Evolutionary conservation across 1,140 invertebrate genomes (phyloP).

Genomic region (Sitobion miscanthi): DNA sequence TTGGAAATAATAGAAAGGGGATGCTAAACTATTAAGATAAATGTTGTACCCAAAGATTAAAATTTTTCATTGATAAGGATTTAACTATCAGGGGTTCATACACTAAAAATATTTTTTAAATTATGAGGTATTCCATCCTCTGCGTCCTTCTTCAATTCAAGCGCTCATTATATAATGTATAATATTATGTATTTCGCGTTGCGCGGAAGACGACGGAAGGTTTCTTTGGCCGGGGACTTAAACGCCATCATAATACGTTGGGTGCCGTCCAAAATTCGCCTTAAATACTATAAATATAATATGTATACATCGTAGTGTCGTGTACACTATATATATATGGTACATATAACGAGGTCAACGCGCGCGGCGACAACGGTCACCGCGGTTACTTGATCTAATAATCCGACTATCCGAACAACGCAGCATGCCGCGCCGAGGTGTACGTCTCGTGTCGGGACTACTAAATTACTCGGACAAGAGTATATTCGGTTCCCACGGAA

Average conservation of each 20-base stretch:
- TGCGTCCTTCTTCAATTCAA: too few species aligned
- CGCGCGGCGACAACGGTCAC: neutral
- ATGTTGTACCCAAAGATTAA: too few species aligned
- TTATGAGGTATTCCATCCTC: too few species aligned
- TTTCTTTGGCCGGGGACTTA: neutral
- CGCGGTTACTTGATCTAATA: neutral
- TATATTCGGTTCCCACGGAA: conserved; percentile 43
- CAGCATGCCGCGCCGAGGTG: neutral
- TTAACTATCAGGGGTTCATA: too few species aligned
- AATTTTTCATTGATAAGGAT: too few species aligned
- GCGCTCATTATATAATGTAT: neutral
- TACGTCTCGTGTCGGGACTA: conserved; percentile 42
- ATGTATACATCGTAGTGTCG: neutral
- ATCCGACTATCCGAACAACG: conserved; percentile 15
- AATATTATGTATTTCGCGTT: neutral
- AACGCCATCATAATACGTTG: neutral
- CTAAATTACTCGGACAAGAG: conserved; percentile 42
- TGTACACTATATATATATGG: neutral
- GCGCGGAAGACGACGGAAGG: neutral
- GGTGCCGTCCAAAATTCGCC: neutral
- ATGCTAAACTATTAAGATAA: too few species aligned
- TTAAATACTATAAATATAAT: neutral
- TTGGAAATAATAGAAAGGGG: too few species aligned
- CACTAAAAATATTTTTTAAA: too few species aligned
- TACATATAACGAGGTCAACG: neutral